Percentiles rank a stretch among this genome's conserved stretches.
These are phyloP conservation scores for Sebastes fasciatus DNA, from an alignment of 2,113 vertebrate genomes.

Conservation along the genomic window DNA sequence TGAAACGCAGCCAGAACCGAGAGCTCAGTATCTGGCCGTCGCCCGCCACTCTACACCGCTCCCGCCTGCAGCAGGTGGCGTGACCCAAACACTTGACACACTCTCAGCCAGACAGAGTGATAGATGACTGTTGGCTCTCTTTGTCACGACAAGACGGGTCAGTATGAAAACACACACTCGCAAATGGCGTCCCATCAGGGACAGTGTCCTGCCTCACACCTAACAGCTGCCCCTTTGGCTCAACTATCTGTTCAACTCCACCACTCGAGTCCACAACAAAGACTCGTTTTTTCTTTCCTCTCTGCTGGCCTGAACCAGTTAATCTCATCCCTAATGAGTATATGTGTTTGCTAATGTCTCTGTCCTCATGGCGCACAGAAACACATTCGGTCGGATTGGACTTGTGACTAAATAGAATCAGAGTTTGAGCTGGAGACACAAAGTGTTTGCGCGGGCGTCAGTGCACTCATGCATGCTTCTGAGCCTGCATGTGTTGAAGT, in stretches of 20 bases:
- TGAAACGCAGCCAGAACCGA: constrained; percentile 1
- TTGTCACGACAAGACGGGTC: constrained; percentile 26
- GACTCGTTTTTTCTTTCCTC: not conserved
- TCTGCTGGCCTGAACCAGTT: not conserved
- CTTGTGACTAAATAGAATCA: not conserved
- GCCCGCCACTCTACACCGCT: not conserved
- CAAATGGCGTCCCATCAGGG: constrained; percentile 39
- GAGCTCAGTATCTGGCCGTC: constrained; percentile 10
- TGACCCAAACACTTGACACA: constrained; percentile 42
- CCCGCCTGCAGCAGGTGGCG: constrained; percentile 49
- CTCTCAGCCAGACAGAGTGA: constrained; percentile 59
- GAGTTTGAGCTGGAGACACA: constrained; percentile 9
- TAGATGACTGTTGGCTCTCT: constrained; percentile 56
- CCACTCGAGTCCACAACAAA: constrained; percentile 2
- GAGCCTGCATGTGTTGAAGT: constrained; percentile 26
- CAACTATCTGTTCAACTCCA: not conserved
- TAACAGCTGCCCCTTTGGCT: constrained; percentile 55
- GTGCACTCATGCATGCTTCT: constrained; percentile 11
- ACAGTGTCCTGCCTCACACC: constrained; percentile 23
- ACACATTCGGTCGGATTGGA: not conserved
- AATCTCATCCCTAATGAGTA: not conserved
- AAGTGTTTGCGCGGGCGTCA: not conserved
- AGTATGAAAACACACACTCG: constrained; percentile 28
- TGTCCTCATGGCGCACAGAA: not conserved
- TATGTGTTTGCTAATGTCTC: not conserved